phyloP scores from a whole-genome alignment of 2,113 vertebrate genomes.

The Corydoras maculifer region DNA sequence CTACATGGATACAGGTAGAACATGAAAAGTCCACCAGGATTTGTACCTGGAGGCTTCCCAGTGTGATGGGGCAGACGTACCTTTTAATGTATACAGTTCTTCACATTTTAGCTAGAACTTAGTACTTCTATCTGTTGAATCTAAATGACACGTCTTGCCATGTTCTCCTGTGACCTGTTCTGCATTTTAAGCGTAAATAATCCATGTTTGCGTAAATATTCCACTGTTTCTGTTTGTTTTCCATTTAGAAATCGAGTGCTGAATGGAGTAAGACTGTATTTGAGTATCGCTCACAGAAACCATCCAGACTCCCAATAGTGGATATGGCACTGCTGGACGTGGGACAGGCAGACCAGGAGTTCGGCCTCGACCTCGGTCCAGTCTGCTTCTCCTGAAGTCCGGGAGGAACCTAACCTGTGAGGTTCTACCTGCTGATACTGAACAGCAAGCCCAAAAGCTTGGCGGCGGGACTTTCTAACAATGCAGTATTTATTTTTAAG shows the following conservation, averaged over 20 bases:
- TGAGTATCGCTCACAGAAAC: conserved; percentile 88
- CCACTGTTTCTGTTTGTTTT: conserved; percentile 2
- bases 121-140: no score
- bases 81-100: no score
- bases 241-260: conserved; percentile 49
- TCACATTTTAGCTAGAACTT: no score
- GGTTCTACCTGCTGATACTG: conserved; percentile 68
- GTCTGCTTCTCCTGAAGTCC: conserved; percentile 88
- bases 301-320: conserved; percentile 81
- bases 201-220: no score
- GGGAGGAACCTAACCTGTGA: conserved; percentile 65
- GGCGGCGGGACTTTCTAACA: conserved; percentile 13
- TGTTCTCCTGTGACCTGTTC: no score
- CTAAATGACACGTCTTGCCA: no score
- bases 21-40: no score
- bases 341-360: conserved; percentile 82
- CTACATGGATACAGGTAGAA: no score
- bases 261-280: conserved; percentile 78
- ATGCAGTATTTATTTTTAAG: conserved; percentile 38
- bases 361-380: conserved; percentile 86
- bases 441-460: conserved; percentile 70
- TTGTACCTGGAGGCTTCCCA: no score
- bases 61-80: no score
- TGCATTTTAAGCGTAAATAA: no score
- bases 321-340: conserved; percentile 89